A percentile compares a stretch with the other conserved stretches of the same genome.
Conservation (phyloP, 1,140 invertebrate species). For the Kradibia gibbosae region DNA sequence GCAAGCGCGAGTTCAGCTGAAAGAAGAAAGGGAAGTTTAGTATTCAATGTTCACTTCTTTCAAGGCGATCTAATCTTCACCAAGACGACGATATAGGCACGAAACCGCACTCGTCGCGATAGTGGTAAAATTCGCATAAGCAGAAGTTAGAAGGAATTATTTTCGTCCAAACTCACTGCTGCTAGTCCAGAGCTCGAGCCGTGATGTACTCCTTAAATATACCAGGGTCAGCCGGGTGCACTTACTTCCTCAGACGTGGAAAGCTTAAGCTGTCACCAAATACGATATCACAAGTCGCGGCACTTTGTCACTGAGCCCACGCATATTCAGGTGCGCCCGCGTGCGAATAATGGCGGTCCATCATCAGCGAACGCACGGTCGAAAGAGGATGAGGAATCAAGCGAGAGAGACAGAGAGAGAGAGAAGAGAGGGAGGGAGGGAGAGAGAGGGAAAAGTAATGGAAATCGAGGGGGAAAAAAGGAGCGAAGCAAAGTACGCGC, state of each 20-base stretch:
- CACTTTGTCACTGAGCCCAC: neutral
- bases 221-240: too few species aligned
- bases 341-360: neutral
- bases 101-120: neutral
- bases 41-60: too few species aligned
- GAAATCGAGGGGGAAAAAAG: neutral
- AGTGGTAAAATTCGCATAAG: neutral
- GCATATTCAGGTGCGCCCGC: neutral
- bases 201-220: neutral
- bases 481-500: neutral
- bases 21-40: too few species aligned
- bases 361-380: neutral
- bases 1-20: too few species aligned
- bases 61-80: neutral
- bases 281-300: neutral
- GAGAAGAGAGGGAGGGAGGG: neutral
- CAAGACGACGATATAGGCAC: neutral
- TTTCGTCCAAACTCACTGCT: slow-evolving; percentile 8
- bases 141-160: neutral
- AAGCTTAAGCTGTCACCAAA: neutral
- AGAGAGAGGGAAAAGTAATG: too few species aligned
- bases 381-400: neutral
- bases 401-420: neutral
- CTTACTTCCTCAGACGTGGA: neutral
- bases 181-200: neutral